A percentile compares a stretch with the other conserved stretches of the same genome.
Evolutionary conservation across 1,140 invertebrate genomes (phyloP).

Genomic region (Drosophila watanabei): DNA sequence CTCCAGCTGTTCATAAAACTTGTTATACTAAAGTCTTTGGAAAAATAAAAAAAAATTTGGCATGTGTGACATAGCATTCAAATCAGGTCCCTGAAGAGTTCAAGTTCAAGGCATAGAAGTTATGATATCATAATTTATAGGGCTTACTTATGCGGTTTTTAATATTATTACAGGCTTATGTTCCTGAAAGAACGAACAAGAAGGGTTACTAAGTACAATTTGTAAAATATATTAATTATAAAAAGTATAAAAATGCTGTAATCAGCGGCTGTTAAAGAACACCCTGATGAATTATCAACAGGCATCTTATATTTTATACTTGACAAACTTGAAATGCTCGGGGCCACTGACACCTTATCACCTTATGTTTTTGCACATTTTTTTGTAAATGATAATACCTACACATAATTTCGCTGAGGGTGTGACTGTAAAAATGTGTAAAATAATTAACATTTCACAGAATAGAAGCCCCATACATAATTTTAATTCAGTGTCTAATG

Average conservation of each 20-base stretch:
- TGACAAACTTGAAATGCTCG: not conserved
- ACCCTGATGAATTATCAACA: not conserved
- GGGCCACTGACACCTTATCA: not conserved
- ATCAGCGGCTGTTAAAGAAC: not conserved
- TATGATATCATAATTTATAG: not conserved
- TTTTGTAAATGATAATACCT: not conserved
- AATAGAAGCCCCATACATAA: not conserved
- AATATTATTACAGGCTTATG: not conserved
- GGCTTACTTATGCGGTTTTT: too few relatives aligned
- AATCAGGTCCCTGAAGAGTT: not conserved
- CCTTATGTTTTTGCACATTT: too few relatives aligned
- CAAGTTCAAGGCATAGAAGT: not conserved
- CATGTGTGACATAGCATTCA: not conserved
- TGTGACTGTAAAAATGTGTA: not conserved
- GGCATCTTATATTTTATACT: not conserved
- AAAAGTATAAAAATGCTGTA: not conserved
- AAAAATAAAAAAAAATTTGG: not conserved
- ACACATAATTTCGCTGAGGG: not conserved
- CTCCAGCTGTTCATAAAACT: not conserved
- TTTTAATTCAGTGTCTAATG: not conserved
- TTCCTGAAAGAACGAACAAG: not conserved
- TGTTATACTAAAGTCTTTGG: not conserved
- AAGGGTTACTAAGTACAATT: not conserved
- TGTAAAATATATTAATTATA: not conserved
- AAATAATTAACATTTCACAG: constrained; percentile 4